These are phyloP conservation scores for Anoplolepis gracilipes DNA, from an alignment of 1,140 invertebrate species.

Conservation along the genomic window DNA sequence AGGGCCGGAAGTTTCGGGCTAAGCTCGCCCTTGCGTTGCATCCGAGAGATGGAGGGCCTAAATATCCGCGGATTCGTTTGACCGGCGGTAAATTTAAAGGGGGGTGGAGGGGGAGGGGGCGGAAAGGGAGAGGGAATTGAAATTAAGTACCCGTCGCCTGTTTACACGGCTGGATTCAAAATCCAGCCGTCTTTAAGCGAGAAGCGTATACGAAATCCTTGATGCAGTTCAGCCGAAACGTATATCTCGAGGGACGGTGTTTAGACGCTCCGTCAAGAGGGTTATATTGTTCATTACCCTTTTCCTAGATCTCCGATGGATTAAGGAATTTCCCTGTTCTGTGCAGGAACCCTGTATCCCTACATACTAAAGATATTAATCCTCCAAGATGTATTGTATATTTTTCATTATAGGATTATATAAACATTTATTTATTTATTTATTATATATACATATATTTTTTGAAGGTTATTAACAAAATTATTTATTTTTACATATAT, in stretches of 20 bases:
- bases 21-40: conserved; percentile 28
- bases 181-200: conserved; percentile 26
- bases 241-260: conserved; percentile 27
- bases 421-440: too few relatives aligned
- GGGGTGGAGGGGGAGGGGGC: too few relatives aligned
- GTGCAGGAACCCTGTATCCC: neutral
- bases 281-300: conserved; percentile 40
- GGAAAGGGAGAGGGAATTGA: conserved; percentile 2
- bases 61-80: conserved; percentile 50
- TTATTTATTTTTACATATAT: neutral
- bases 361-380: conserved; percentile 9
- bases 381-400: neutral
- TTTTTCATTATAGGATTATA: neutral
- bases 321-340: conserved; percentile 35
- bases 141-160: conserved; percentile 56
- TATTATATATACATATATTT: too few relatives aligned
- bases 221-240: conserved; percentile 24
- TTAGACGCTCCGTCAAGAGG: neutral
- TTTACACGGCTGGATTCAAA: conserved; percentile 52
- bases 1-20: conserved; percentile 44
- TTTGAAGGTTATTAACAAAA: neutral
- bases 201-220: neutral
- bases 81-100: conserved; percentile 49
- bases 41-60: neutral
- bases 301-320: conserved; percentile 33